Evolutionary conservation across 2,113 vertebrate species (phyloP), one percentile per base, ranked within the genome.

Genomic region (Formicarius rufipectus): DNA sequence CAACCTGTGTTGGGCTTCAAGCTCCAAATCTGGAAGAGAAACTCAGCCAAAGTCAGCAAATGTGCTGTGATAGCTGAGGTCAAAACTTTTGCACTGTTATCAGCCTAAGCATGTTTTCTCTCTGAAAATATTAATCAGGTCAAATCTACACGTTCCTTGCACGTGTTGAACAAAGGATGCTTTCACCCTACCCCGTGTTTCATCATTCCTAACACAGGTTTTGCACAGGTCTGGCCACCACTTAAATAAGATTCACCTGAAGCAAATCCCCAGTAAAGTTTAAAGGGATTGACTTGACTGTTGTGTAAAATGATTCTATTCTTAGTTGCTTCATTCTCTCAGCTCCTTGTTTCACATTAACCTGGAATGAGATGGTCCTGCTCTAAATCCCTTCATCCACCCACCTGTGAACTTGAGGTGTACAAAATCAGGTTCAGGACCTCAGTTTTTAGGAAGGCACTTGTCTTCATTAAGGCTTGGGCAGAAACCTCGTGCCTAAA

Each of bases 1-100:
- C 73, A 74, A 82, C 83, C 92, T 86, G 50, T 71, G 47, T 50
- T 92, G 88, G 56, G n/a, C 83, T 92, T 92, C 60, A 53, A 71
- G 56, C 75, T 83, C 64, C 60, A 67, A 12, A 84, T 78, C 52
- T 78, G 72, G 75, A 85, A 66, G 59, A 63, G 56, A 86, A 94
- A 90, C 73, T 89, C 31, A 56, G 92, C 88, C 90, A 80, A 95
- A 93, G 63, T 88, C 93, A 91, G 86, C 83, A 92, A 94, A 72
- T n/a, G 7, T 78, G 49, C 79, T 83, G 75, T 86, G 68, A 85
- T 89, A 94, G 83, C 66, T 35, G 74, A 87, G 89, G 72, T 93
- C 75, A 77, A 47, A 84, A 84, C 60, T 67, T n/a, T 63, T 37
- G 67, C 45, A 47, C 4, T 90, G 24, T 47, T 86, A 64, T 30